These are phyloP conservation scores for Syngnathus scovelli DNA, from an alignment of 2,113 vertebrate genomes.

Conservation along the genomic window DNA sequence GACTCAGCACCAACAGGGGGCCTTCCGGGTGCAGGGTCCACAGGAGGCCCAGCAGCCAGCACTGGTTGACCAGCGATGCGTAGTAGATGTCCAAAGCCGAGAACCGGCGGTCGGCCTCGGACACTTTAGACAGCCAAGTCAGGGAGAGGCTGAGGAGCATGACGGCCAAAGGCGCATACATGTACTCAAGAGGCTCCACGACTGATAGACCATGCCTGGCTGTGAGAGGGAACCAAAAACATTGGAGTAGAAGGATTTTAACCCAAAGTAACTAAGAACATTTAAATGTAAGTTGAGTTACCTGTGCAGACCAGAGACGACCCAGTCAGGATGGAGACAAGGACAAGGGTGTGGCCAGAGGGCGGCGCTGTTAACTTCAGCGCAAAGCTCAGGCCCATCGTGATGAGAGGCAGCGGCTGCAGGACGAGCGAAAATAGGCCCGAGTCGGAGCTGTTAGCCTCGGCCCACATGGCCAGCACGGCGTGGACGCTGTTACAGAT, in stretches of 20 bases:
- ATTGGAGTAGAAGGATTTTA: not conserved
- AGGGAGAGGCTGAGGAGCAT: slow-evolving; percentile 66
- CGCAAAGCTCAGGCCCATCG: slow-evolving; percentile 48
- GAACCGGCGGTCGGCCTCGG: slow-evolving; percentile 29
- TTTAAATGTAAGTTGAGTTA: slow-evolving; percentile 20
- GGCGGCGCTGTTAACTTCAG: slow-evolving; percentile 46
- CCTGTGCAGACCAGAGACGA: slow-evolving; percentile 58
- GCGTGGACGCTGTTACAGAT: slow-evolving; percentile 61
- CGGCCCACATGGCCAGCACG: slow-evolving; percentile 63
- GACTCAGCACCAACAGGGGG: slow-evolving; percentile 46
- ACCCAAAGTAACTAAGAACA: not conserved
- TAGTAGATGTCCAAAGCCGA: slow-evolving; percentile 67
- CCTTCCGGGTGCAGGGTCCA: slow-evolving; percentile 69
- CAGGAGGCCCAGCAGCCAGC: slow-evolving; percentile 64
- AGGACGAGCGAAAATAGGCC: slow-evolving; percentile 50
- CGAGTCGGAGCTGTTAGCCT: slow-evolving; percentile 32
- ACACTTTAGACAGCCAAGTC: slow-evolving; percentile 62
- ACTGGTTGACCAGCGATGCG: slow-evolving; percentile 62
- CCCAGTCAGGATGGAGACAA: slow-evolving; percentile 53
- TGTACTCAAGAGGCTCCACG: slow-evolving; percentile 54
- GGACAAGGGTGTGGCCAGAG: slow-evolving; percentile 29
- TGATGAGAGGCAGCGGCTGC: slow-evolving; percentile 60
- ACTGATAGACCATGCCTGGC: slow-evolving; percentile 38
- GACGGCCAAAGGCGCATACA: slow-evolving; percentile 68
- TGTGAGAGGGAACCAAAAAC: slow-evolving; percentile 25